phyloP scores from a whole-genome alignment of 2,888 invertebrate genomes.

The Pelosia muscerda region DNA sequence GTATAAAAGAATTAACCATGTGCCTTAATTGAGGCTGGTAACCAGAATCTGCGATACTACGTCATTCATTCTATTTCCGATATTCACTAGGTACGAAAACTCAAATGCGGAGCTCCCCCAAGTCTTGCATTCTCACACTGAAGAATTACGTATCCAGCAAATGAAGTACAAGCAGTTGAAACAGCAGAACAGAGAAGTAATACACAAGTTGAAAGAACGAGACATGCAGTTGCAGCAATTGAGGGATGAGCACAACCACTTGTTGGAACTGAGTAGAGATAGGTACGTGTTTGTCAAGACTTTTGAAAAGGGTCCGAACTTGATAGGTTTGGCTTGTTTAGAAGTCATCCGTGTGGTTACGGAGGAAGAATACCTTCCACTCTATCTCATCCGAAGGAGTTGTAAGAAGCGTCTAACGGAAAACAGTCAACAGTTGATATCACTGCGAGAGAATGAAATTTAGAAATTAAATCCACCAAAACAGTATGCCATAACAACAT shows the following conservation, averaged over 20 bases:
- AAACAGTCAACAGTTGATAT: too few species aligned
- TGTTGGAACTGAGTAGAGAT: constrained; percentile 90
- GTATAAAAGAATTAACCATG: too few species aligned
- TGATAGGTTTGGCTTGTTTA: background rate
- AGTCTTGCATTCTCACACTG: constrained; percentile 91
- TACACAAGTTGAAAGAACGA: constrained; percentile 89
- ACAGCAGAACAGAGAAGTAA: constrained; percentile 87
- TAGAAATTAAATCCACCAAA: too few species aligned
- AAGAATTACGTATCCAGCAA: constrained; percentile 91
- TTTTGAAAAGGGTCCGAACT: background rate
- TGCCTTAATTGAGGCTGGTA: too few species aligned
- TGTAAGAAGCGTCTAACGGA: too few species aligned
- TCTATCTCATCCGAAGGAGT: too few species aligned
- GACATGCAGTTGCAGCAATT: constrained; percentile 89
- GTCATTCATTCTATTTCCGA: background rate
- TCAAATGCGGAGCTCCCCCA: constrained; percentile 92
- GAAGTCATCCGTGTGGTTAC: too few species aligned
- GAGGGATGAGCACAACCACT: constrained; percentile 90
- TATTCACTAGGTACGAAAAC: constrained; percentile 88
- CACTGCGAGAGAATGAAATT: too few species aligned
- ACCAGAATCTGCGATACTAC: too few species aligned
- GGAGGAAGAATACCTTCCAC: too few species aligned
- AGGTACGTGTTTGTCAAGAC: constrained; percentile 74
- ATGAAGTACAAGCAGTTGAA: constrained; percentile 90
- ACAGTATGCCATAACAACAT: too few species aligned